Percentiles rank a stretch among this genome's conserved stretches.
Evolutionary conservation across 1,140 invertebrate species (phyloP).

Genomic region (Gonioctena quinquepunctata): DNA sequence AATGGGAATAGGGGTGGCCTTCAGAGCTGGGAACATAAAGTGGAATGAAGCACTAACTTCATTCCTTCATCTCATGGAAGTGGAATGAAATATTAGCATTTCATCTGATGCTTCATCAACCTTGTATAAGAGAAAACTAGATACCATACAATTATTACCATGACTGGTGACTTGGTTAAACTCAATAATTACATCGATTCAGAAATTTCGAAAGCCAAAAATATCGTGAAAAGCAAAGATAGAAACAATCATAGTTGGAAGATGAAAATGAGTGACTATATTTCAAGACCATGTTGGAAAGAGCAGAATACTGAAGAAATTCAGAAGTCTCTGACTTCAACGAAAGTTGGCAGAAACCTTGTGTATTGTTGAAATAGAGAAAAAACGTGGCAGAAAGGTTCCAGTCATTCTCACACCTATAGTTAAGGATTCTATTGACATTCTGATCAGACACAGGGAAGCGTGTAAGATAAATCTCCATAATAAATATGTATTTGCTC

Average conservation of each 20-base stretch:
- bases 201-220: neutral
- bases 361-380: conserved; percentile 1
- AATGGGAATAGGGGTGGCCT: neutral
- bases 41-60: neutral
- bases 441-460: neutral
- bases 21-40: neutral
- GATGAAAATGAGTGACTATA: conserved; percentile 9
- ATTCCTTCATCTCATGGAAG: neutral
- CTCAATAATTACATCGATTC: neutral
- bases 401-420: neutral
- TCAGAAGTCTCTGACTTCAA: neutral
- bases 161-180: conserved; percentile 4
- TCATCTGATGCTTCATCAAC: conserved; percentile 11
- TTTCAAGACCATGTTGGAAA: neutral
- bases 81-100: neutral
- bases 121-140: neutral
- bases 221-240: no score
- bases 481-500: no score
- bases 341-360: neutral
- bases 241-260: no score
- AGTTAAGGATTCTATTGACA: neutral
- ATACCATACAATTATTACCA: neutral
- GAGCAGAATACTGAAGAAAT: conserved; percentile 6
- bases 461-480: conserved; percentile 9
- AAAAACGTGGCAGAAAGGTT: conserved; percentile 2